Conservation (phyloP, 2,888 invertebrate genomes). For the Drosophila anceps region DNA sequence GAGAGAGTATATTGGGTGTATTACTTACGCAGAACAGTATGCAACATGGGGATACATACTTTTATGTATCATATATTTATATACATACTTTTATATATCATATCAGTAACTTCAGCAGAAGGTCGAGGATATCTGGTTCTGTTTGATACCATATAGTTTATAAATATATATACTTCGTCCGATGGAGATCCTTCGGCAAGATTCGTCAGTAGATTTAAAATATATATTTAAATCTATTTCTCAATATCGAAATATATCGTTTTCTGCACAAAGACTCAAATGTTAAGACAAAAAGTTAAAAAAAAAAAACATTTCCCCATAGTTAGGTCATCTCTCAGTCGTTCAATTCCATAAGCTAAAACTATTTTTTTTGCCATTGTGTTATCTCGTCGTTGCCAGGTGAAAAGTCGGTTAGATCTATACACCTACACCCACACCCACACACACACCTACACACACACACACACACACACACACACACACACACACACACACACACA, state of each 20-base stretch:
- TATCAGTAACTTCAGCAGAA: neutral
- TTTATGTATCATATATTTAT: too few species aligned
- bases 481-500: neutral
- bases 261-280: neutral
- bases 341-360: neutral
- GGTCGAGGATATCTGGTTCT: neutral
- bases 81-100: too few species aligned
- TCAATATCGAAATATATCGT: neutral
- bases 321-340: neutral
- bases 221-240: neutral
- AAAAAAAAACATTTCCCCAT: neutral
- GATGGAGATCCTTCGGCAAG: too few species aligned
- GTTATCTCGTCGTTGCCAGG: conserved; percentile 66
- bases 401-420: conserved; percentile 62
- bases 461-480: too few species aligned
- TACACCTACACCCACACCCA: neutral
- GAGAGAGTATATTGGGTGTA: neutral
- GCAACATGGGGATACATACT: neutral
- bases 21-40: neutral
- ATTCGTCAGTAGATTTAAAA: too few species aligned
- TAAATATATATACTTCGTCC: too few species aligned
- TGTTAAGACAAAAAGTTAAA: neutral
- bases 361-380: conserved; percentile 9
- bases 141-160: neutral
- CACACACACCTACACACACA: neutral